These are phyloP conservation scores for Meloidogyne hapla DNA, from an alignment of 1,140 invertebrate species.

Conservation along the genomic window DNA sequence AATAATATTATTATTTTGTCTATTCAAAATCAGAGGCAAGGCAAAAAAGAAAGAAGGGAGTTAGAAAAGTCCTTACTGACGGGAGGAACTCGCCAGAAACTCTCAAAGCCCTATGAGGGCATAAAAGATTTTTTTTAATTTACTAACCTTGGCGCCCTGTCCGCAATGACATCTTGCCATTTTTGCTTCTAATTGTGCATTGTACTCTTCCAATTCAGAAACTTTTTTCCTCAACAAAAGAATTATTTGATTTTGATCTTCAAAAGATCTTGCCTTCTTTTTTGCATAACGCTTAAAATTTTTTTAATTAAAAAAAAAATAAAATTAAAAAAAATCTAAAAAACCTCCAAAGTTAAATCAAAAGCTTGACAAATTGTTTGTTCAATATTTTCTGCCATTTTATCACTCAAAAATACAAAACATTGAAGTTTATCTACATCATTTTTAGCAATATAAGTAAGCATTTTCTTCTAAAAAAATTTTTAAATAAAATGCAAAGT, in stretches of 20 bases:
- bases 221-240: constrained; percentile 49
- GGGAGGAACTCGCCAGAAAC: too few species aligned
- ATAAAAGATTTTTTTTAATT: too few species aligned
- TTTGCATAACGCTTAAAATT: constrained; percentile 55
- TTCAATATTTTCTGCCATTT: constrained; percentile 59
- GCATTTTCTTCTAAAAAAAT: constrained; percentile 55
- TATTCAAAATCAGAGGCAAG: background rate
- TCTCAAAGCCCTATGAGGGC: too few species aligned
- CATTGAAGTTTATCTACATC: constrained; percentile 47
- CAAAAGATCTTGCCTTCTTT: constrained; percentile 39
- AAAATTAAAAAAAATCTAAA: background rate
- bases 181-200: constrained; percentile 29
- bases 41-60: too few species aligned
- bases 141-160: too few species aligned
- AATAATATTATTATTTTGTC: too few species aligned
- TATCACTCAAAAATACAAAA: constrained; percentile 59
- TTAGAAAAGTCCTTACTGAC: too few species aligned
- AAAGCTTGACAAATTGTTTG: constrained; percentile 60
- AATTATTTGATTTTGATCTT: constrained; percentile 46
- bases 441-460: constrained; percentile 57
- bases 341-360: constrained; percentile 54
- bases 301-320: constrained; percentile 13
- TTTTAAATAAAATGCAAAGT: background rate
- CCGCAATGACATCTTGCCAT: constrained; percentile 8
- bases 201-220: constrained; percentile 55